Evolutionary conservation across 2,113 vertebrate species (phyloP).

Genomic region (Petrocephalus microphthalmus): DNA sequence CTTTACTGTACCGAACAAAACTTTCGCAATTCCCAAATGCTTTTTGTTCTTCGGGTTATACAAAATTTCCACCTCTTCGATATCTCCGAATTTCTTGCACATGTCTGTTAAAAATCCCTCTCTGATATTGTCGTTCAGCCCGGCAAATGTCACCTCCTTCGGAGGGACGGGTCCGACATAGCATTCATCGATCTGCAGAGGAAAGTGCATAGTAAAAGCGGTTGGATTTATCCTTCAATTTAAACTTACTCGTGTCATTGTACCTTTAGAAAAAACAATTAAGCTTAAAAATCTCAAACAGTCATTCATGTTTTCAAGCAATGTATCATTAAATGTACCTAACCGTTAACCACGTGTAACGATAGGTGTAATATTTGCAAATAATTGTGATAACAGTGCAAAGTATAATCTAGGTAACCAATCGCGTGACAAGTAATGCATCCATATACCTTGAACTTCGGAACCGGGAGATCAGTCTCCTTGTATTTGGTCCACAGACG

Average conservation of each 20-base stretch:
- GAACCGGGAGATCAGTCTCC: conserved; percentile 74
- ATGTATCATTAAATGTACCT: not conserved
- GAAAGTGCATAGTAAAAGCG: not conserved
- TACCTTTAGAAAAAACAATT: not conserved
- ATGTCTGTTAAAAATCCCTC: conserved; percentile 84
- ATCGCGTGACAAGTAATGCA: not conserved
- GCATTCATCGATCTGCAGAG: conserved; percentile 81
- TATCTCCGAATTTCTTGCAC: conserved; percentile 84
- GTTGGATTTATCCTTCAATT: not conserved
- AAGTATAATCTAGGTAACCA: not conserved
- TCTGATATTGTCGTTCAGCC: conserved; percentile 89
- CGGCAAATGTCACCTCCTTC: conserved; percentile 93
- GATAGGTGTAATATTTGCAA: not conserved
- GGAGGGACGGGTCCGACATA: conserved; percentile 87
- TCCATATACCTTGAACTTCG: conserved; percentile 82
- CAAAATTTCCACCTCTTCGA: conserved; percentile 88
- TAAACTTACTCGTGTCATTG: not conserved
- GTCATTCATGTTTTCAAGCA: not conserved
- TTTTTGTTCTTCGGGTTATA: conserved; percentile 94
- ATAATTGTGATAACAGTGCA: not conserved
- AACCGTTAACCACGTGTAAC: not conserved
- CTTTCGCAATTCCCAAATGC: conserved; percentile 89
- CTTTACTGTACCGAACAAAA: conserved; percentile 80
- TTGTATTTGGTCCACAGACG: conserved; percentile 86
- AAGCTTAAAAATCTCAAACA: not conserved